These are phyloP conservation scores for Sarcophaga bullata DNA, from an alignment of 1,140 invertebrate species.

Conservation along the genomic window DNA sequence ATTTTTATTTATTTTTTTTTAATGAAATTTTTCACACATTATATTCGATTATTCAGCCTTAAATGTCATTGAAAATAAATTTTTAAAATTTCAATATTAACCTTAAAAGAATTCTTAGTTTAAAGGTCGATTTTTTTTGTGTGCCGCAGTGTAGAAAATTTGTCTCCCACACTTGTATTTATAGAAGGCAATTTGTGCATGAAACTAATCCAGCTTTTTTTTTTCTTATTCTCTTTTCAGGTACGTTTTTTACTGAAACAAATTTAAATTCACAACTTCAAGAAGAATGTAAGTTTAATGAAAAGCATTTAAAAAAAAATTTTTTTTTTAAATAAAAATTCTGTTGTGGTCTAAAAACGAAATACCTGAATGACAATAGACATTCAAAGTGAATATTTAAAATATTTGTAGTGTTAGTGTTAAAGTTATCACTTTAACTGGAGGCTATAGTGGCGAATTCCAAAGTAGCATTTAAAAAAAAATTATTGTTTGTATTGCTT, in stretches of 20 bases:
- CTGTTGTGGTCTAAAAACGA: not conserved
- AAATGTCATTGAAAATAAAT: too few relatives aligned
- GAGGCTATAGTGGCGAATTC: not conserved
- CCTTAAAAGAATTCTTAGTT: too few relatives aligned
- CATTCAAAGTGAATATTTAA: not conserved
- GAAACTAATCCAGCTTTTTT: not conserved
- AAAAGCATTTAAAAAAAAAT: not conserved
- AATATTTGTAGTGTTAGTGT: not conserved
- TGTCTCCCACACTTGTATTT: too few relatives aligned
- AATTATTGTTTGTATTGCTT: too few relatives aligned
- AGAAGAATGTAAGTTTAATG: not conserved
- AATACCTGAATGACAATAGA: not conserved
- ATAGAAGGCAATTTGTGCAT: too few relatives aligned
- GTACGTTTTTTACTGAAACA: not conserved
- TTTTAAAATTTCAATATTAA: too few relatives aligned
- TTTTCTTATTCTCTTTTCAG: not conserved
- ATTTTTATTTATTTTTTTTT: too few relatives aligned
- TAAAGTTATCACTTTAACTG: not conserved
- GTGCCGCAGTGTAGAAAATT: too few relatives aligned
- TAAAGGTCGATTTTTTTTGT: too few relatives aligned
- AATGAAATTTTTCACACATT: too few relatives aligned
- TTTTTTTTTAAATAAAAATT: too few relatives aligned
- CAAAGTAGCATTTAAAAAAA: not conserved
- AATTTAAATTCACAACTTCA: not conserved
- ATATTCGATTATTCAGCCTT: too few relatives aligned